Base-by-base conservation (phyloP, 2,888 invertebrate genomes). In the Stegophylla sp. region DNA sequence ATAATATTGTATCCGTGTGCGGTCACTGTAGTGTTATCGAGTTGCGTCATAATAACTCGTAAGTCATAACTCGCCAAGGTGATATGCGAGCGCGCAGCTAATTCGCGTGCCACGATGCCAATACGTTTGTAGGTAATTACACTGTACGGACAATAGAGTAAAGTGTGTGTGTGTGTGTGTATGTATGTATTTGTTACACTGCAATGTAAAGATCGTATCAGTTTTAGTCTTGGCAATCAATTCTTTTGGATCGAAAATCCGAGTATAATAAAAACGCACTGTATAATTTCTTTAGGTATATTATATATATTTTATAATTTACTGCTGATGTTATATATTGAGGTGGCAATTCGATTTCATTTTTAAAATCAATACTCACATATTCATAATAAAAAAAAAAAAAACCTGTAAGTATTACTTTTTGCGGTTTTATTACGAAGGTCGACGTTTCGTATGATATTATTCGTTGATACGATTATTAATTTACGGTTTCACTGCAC, bases 51-150 rank as follows among this genome's bases (percentile, higher is more conserved):
- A n/a, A n/a, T n/a, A 26, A 34, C 34, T 34, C 34, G n/a, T n/a
- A n/a, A n/a, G n/a, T n/a, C n/a, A n/a, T n/a, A n/a, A n/a, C n/a
- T 41, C 53, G 23, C 64, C 64, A 76, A 76, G 64, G 75, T 76
- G 66, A 76, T 64, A 48, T 63, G 74, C 17, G 48, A 63, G 10
- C 34, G 71, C 23, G 28, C 63, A n/a, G 51, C 5, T 74, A 64
- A 75, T 75, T 64, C 74, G 63, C 63, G 48, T 63, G 34, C 48
- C 23, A 63, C 34, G 63, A 48, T 63, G 34, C 34, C 51, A 51
- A 51, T 66, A n/a, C 7, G 41, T 75, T 75, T 63, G 48, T 63
- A 20, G 48, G 63, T 75, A 51, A 75, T 75, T 75, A 64, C 41
- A 9, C 34, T 41, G n/a, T 13, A 13, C 13, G 41, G 64, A 75